Evolutionary conservation across 1,140 invertebrate species (phyloP).

Genomic region (Eurytemora carolleeae): DNA sequence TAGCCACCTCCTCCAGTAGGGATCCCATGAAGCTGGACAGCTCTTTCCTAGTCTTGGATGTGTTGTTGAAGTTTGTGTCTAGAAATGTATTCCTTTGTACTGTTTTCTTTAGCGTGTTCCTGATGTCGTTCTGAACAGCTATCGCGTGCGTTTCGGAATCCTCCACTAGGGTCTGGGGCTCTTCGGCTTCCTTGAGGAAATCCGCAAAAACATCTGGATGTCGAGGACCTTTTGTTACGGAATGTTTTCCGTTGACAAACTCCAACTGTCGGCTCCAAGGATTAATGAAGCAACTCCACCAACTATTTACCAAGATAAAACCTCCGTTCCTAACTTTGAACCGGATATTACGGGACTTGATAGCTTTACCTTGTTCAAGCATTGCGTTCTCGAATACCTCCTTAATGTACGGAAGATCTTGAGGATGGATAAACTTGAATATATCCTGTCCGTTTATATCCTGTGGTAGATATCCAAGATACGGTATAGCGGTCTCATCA

Average conservation of each 20-base stretch:
- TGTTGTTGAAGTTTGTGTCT: not conserved
- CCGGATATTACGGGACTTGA: conserved; percentile 51
- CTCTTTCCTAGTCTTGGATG: conserved; percentile 45
- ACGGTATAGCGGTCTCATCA: conserved; percentile 50
- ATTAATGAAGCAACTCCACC: conserved; percentile 83
- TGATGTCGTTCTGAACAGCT: not conserved
- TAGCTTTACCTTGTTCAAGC: conserved; percentile 34
- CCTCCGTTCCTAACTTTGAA: conserved; percentile 63
- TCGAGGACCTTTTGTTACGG: conserved; percentile 38
- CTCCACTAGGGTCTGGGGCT: not conserved
- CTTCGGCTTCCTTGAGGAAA: not conserved
- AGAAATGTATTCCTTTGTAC: not conserved
- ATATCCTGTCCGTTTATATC: conserved; percentile 59
- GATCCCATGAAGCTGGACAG: conserved; percentile 50
- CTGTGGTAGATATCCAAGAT: conserved; percentile 68
- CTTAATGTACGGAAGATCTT: conserved; percentile 54
- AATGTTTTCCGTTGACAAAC: conserved; percentile 71
- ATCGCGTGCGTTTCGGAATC: not conserved
- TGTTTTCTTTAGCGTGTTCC: not conserved
- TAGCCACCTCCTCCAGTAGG: conserved; percentile 40
- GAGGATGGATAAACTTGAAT: conserved; percentile 67
- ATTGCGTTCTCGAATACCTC: conserved; percentile 46
- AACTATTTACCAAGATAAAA: conserved; percentile 59
- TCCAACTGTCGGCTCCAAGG: conserved; percentile 77
- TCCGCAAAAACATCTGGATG: conserved; percentile 1